phyloP scores from a whole-genome alignment of 2,888 invertebrate species.

The Diachrysia chrysitis region DNA sequence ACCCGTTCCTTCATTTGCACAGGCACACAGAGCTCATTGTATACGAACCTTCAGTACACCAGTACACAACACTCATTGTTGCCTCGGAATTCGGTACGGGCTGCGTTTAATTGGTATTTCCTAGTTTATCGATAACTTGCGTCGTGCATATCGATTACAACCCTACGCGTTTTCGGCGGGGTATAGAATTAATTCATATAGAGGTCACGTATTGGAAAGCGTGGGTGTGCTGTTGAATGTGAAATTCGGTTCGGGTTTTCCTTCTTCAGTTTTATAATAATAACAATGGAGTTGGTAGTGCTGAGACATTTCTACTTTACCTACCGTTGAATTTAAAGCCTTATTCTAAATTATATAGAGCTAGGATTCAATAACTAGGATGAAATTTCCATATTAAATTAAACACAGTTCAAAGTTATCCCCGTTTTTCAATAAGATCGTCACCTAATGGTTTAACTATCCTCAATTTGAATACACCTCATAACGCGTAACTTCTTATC shows the following conservation, averaged over 20 bases:
- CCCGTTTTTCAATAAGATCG: slow-evolving; percentile 7
- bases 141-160: slow-evolving; percentile 54
- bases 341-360: not conserved
- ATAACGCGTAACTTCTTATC: slow-evolving; percentile 40
- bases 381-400: not conserved
- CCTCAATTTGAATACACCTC: slow-evolving; percentile 30
- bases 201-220: slow-evolving; percentile 53
- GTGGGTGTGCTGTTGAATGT: slow-evolving; percentile 48
- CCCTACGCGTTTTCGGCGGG: slow-evolving; percentile 45
- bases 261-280: slow-evolving; percentile 43
- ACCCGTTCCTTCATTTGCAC: slow-evolving; percentile 79
- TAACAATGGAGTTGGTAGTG: slow-evolving; percentile 37
- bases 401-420: slow-evolving; percentile 2
- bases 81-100: slow-evolving; percentile 68
- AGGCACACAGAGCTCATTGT: slow-evolving; percentile 69
- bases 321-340: not conserved
- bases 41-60: slow-evolving; percentile 65
- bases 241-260: slow-evolving; percentile 46
- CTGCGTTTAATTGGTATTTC: slow-evolving; percentile 71
- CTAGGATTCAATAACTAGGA: not conserved
- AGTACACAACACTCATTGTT: slow-evolving; percentile 73
- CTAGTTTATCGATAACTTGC: slow-evolving; percentile 58
- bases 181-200: slow-evolving; percentile 55
- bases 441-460: slow-evolving; percentile 7
- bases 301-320: not conserved